Conservation (phyloP, 2,888 invertebrate genomes). For the Caenorhabditis sp. region DNA sequence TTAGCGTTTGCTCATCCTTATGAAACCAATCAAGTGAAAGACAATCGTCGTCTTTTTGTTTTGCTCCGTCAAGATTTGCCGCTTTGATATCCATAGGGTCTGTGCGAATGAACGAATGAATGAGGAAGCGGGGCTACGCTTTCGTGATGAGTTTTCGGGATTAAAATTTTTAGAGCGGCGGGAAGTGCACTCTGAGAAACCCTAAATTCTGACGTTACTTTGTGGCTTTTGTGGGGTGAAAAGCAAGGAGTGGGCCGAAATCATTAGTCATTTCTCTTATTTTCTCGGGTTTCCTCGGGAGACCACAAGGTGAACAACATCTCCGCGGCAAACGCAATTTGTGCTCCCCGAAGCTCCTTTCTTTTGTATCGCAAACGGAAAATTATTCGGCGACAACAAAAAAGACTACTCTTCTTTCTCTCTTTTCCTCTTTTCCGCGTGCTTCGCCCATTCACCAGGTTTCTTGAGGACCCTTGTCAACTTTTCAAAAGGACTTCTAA, state of each 20-base stretch:
- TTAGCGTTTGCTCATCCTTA: constrained; percentile 53
- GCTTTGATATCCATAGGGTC: constrained; percentile 4
- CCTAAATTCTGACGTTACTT: constrained; percentile 2
- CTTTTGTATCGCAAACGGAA: constrained; percentile 32
- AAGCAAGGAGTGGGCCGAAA: background rate
- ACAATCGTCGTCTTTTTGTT: constrained; percentile 47
- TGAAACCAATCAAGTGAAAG: constrained; percentile 56
- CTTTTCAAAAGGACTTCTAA: background rate
- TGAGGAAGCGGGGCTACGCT: background rate
- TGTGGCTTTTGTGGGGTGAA: background rate
- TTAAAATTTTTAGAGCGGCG: background rate
- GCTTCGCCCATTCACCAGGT: constrained; percentile 33
- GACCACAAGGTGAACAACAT: constrained; percentile 41
- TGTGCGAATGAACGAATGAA: background rate
- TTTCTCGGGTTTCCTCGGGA: constrained; percentile 23
- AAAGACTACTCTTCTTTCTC: constrained; percentile 22
- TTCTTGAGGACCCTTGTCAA: constrained; percentile 36
- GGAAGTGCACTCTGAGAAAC: constrained; percentile 4
- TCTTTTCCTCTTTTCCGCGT: constrained; percentile 18
- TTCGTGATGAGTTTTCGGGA: background rate
- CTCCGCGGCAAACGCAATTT: constrained; percentile 32
- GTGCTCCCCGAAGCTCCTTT: constrained; percentile 31
- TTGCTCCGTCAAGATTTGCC: constrained; percentile 23
- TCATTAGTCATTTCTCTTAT: constrained; percentile 25
- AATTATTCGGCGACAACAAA: constrained; percentile 48